Base-by-base conservation (phyloP, 2,113 vertebrate species). In the Synchiropus splendidus region DNA sequence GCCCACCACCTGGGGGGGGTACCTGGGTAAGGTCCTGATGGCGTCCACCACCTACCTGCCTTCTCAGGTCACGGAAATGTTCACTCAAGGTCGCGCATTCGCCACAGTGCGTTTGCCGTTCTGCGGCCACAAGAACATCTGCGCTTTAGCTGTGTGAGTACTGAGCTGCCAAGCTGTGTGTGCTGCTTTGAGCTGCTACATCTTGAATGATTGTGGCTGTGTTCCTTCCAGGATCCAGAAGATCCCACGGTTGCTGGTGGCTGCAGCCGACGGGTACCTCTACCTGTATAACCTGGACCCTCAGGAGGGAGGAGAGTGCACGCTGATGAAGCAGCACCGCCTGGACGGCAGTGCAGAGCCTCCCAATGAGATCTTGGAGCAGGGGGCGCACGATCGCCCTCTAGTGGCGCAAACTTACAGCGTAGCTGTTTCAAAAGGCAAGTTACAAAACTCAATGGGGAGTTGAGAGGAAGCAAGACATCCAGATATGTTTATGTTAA, bases 241-340 rank as follows among this genome's bases (percentile, higher is more conserved):
- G 83, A 95, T 97, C 51, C 93, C 94, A 16, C 85, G 95, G 14
- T 77, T 99, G 44, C 59, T 98, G 50, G 94, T 99, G 31, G 95
- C 90, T 9, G 93, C 95, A 0, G 86, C 95, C 0, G 95, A 99
- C 9, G 95, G 95, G 0, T 99, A 93, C 74, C 73, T 99, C 31
- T 99, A 98, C 67, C 89, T 99, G 76, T 98, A 99, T 82, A 99
- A 99, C 80, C 72, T 99, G 61, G 95, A 99, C 70, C 93, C 95
- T 16, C 95, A 99, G 46, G 94, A 98, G 21, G 93, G 95, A 1
- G 94, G 95, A 3, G 95, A 99, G 55, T 99, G 95, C 56, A 94
- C 94, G 9, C 80, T 99, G 45, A 99, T 92, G 89, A 97, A 98
- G 60, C 95, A 98, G 83, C 95, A 97, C 87, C 92, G 95, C 74